Evolutionary conservation across 1,140 invertebrate species (phyloP).

Genomic region (Luehdorfia chinensis): DNA sequence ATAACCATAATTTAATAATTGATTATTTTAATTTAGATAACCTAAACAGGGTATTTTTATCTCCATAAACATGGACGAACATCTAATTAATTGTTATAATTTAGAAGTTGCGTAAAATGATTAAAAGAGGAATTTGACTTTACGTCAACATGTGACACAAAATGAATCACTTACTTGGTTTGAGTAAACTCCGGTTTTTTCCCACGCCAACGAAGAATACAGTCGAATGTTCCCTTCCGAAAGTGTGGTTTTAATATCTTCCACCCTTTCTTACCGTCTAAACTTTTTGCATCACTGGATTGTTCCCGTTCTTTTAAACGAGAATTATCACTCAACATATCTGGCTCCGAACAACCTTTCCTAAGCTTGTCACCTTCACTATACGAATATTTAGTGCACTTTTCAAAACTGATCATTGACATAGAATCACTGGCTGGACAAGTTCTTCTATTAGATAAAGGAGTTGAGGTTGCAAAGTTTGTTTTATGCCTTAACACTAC

Average conservation of each 20-base stretch:
- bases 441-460: conserved; percentile 56
- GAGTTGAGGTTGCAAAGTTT: conserved; percentile 59
- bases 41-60: too few relatives aligned
- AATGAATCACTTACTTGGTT: conserved; percentile 36
- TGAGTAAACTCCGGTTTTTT: conserved; percentile 43
- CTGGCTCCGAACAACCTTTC: conserved; percentile 61
- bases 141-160: conserved; percentile 9
- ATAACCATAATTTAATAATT: too few relatives aligned
- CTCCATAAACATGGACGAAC: too few relatives aligned
- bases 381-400: conserved; percentile 43
- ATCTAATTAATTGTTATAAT: too few relatives aligned
- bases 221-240: conserved; percentile 62
- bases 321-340: conserved; percentile 46
- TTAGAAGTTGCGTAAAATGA: conserved; percentile 1
- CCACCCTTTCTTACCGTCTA: conserved; percentile 50
- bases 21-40: too few relatives aligned
- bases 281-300: conserved; percentile 33
- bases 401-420: conserved; percentile 51
- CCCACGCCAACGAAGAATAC: conserved; percentile 57
- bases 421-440: conserved; percentile 46
- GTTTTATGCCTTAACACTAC: conserved; percentile 39
- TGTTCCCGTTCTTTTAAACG: conserved; percentile 12
- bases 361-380: conserved; percentile 47
- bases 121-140: conserved; percentile 1
- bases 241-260: conserved; percentile 59